Evolutionary conservation across 2,888 invertebrate genomes (phyloP), one percentile per base, ranked within the genome.

Genomic region (Rutpela maculata): DNA sequence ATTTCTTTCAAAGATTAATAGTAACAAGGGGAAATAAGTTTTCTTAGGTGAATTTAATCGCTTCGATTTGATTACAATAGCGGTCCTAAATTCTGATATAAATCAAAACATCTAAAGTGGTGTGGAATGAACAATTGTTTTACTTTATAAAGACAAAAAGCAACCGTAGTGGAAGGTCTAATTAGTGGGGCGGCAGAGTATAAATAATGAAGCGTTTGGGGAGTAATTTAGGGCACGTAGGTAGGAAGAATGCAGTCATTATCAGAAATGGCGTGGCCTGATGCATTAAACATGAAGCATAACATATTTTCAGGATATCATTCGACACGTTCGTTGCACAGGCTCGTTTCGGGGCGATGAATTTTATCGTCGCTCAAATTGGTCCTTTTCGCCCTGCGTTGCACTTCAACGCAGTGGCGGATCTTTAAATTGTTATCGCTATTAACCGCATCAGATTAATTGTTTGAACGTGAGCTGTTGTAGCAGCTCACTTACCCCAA

Each of bases 271-370:
- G 85, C 85, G 83, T 79, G 80, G 82, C 81, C 85, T 85, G 84
- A 84, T 88, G 88, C 87, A 88, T 88, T 87, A 88, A 87, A 87
- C 88, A 88, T 88, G 87, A 88, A 86, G 82, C 85, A 84, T 86
- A 85, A 82, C 86, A 87, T 87, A 87, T 87, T 87, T 87, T 68
- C 85, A 85, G 85, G 85, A 84, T 83, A 86, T 85, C 85, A 86
- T 85, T 87, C 84, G 87, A 86, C 86, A 85, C 86, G 86, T 85
- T 85, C 82, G 80, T 77, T 82, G 81, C 81, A 78, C 79, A 79
- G 67, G 71, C 75, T 69, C 75, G 74, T 75, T 73, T 70, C 70
- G 50, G 68, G 76, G 70, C 66, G 55, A 63, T 72, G 78, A 72
- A 80, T 80, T 80, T 80, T 77, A 80, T 78, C 80, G 70, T 68